Evolutionary conservation across 2,888 invertebrate species (phyloP).

Genomic region (Ormyrus thymus): DNA sequence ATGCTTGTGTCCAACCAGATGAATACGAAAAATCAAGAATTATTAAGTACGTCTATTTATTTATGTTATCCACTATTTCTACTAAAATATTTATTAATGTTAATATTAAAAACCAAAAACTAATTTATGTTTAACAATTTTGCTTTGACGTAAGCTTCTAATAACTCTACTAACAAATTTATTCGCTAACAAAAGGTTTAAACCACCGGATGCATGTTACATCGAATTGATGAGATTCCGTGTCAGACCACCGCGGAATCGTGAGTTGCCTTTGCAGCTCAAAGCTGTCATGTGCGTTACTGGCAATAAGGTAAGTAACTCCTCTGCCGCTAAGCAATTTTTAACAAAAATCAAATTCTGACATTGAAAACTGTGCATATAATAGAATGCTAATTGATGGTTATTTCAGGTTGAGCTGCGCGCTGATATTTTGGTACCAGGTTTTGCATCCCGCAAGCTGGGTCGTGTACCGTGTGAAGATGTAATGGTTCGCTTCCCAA

Average conservation of each 20-base stretch:
- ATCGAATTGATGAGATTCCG: slow-evolving; percentile 97
- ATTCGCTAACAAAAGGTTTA: slow-evolving; percentile 81
- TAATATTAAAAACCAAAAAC: neutral
- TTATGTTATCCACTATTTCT: neutral
- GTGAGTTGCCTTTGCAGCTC: slow-evolving; percentile 96
- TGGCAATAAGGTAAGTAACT: slow-evolving; percentile 83
- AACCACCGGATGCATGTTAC: slow-evolving; percentile 98
- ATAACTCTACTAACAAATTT: slow-evolving; percentile 18
- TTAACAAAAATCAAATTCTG: neutral
- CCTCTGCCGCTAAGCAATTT: neutral
- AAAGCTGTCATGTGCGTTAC: slow-evolving; percentile 92
- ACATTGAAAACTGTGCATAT: neutral
- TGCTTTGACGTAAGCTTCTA: too few relatives aligned
- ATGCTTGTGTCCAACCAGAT: slow-evolving; percentile 93
- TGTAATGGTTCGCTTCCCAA: slow-evolving; percentile 95
- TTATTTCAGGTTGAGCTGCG: slow-evolving; percentile 88
- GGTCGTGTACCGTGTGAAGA: slow-evolving; percentile 98
- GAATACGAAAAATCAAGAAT: slow-evolving; percentile 91
- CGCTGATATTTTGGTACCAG: slow-evolving; percentile 96
- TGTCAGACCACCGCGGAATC: slow-evolving; percentile 94
- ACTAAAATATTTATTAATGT: neutral
- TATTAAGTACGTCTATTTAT: slow-evolving; percentile 81
- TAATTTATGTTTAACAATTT: slow-evolving; percentile 5
- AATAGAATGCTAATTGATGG: neutral
- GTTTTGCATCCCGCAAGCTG: slow-evolving; percentile 95